phyloP scores from a whole-genome alignment of 2,888 invertebrate genomes.

The Dynastes grantii region DNA sequence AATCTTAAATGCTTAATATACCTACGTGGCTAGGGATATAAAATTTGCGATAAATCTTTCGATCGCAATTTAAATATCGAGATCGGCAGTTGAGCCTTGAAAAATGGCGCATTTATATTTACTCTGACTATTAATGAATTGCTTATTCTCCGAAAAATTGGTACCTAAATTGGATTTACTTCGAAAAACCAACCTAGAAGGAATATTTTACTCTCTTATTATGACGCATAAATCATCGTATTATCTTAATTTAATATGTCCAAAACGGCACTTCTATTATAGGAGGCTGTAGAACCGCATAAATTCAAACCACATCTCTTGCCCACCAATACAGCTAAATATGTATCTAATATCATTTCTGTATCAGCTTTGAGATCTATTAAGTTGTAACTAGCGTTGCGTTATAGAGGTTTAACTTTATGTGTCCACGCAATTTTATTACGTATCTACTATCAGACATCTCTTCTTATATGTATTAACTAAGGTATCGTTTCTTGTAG shows the following conservation, averaged over 20 bases:
- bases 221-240: slow-evolving; percentile 27
- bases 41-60: slow-evolving; percentile 34
- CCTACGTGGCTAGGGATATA: background rate
- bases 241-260: slow-evolving; percentile 31
- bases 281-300: background rate
- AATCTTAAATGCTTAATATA: background rate
- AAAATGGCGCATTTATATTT: background rate
- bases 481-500: too few species aligned
- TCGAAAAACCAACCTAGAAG: background rate
- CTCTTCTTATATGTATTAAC: too few species aligned
- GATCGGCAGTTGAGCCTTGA: background rate
- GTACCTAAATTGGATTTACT: background rate
- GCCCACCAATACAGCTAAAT: background rate
- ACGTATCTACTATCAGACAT: too few species aligned
- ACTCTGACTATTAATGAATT: background rate
- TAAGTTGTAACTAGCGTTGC: background rate
- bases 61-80: slow-evolving; percentile 27
- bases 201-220: slow-evolving; percentile 13
- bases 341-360: background rate
- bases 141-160: too few species aligned
- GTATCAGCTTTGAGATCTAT: slow-evolving; percentile 9
- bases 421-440: too few species aligned
- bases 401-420: too few species aligned
- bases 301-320: slow-evolving; percentile 19
- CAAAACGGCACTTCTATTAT: slow-evolving; percentile 24